Evolutionary conservation across 2,888 invertebrate species (phyloP).

Genomic region (Heterodera filipjevi): DNA sequence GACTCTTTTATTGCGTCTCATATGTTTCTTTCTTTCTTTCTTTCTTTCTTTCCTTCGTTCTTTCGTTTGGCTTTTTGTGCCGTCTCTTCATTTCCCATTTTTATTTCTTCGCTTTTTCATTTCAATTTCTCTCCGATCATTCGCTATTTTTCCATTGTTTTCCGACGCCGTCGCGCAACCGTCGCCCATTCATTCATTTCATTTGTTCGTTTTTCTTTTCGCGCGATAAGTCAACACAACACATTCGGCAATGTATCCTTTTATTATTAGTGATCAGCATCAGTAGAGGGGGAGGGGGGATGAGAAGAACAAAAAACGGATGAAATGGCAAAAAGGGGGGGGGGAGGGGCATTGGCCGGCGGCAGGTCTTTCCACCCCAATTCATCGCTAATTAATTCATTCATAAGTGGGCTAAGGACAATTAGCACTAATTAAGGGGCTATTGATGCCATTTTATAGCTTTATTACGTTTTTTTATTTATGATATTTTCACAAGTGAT

Average conservation of each 20-base stretch:
- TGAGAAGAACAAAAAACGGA: not conserved
- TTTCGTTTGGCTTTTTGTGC: not conserved
- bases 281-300: not conserved
- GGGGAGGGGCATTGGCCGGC: too few species aligned
- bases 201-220: not conserved
- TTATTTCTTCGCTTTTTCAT: not conserved
- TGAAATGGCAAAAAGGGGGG: not conserved
- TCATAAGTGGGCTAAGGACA: too few species aligned
- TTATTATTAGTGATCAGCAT: not conserved
- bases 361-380: too few species aligned
- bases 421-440: too few species aligned
- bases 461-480: too few species aligned
- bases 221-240: not conserved
- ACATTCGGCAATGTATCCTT: constrained; percentile 4
- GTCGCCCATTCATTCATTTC: not conserved
- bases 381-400: too few species aligned
- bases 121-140: not conserved
- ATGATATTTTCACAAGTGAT: too few species aligned
- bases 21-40: not conserved
- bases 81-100: not conserved
- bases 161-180: not conserved
- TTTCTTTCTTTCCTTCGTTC: not conserved
- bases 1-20: too few species aligned
- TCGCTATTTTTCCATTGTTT: not conserved
- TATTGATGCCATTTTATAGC: too few species aligned